Base-by-base conservation (phyloP, 2,888 invertebrate genomes). In the Parnassius mnemosyne region DNA sequence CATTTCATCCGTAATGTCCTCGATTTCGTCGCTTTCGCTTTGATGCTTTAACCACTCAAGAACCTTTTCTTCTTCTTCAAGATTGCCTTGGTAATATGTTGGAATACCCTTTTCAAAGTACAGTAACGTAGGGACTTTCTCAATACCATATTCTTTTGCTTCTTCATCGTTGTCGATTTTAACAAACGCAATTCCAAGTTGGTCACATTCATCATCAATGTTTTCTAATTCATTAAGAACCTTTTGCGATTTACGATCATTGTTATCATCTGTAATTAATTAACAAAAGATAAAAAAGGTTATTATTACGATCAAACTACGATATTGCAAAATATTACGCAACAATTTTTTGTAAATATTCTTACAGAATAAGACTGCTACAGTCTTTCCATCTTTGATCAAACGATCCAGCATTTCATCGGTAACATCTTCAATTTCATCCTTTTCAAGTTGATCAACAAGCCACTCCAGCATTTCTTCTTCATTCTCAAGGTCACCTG, bases 1-100 rank as follows among this genome's bases (percentile, higher is more conserved):
- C 97, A 98, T 97, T 92, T 98, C 97, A 83, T 97, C 97, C 16
- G 97, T 98, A 62, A 98, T 95, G 78, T 98, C 97, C 89, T 98
- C 97, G 72, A 98, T 98, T 91, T 97, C 97, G 83, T 98, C 97
- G 72, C 94, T 95, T 73, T 96, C 96, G 52, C 94, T 93, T 81
- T 97, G 97, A 74, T 96, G 94, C 72, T 94, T 95, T 41, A 97
- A 93, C 97, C 97, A 97, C 72, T 94, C 94, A 1, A 97, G 85
- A 16, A 97, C 96, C 81, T 96, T 96, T 68, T 97, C 97, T 83
- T 97, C 97, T 73, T 97, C 97, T 85, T 96, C 96, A 71, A 97
- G 91, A 83, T 97, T 96, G 69, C 97, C 97, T 93, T 94, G 94
- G 75, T 95, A 95, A 72, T 94, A 92, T 52, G 94, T 95, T 65